phyloP scores from a whole-genome alignment of 2,797 vertebrate species.

The Hipposideros larvatus region DNA sequence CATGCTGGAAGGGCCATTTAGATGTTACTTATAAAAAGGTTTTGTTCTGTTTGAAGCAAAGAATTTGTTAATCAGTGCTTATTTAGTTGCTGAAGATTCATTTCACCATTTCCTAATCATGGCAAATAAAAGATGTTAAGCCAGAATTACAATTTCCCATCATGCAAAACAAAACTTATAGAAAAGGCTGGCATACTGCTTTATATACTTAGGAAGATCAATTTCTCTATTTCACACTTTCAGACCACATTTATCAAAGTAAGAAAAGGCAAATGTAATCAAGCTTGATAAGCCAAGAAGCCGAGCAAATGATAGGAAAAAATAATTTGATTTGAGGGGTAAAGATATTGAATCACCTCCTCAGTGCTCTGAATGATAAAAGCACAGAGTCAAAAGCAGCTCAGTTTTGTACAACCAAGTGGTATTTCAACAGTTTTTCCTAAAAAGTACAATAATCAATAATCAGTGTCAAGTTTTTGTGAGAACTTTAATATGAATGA shows the following conservation, averaged over 20 bases:
- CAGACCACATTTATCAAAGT: constrained; percentile 36
- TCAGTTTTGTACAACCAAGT: constrained; percentile 47
- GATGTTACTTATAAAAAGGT: not conserved
- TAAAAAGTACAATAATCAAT: not conserved
- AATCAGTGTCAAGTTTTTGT: not conserved
- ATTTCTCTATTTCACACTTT: constrained; percentile 56
- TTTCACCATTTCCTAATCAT: constrained; percentile 41
- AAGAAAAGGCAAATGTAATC: constrained; percentile 68
- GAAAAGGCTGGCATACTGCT: not conserved
- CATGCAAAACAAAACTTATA: constrained; percentile 31
- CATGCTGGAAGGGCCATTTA: not conserved
- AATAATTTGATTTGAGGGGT: constrained; percentile 32
- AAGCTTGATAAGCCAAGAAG: constrained; percentile 63
- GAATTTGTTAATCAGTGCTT: constrained; percentile 25
- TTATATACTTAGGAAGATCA: not conserved
- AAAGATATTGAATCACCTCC: constrained; percentile 66
- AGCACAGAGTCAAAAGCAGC: constrained; percentile 43
- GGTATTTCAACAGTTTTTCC: not conserved
- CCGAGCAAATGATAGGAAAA: constrained; percentile 46
- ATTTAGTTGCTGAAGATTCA: not conserved
- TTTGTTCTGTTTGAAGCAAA: not conserved
- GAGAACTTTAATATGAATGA: constrained; percentile 33
- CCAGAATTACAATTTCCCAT: constrained; percentile 35
- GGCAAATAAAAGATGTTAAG: not conserved
- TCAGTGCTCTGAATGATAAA: constrained; percentile 39